These are phyloP conservation scores for Cosmia pyralina DNA, from an alignment of 2,888 invertebrate genomes.

Conservation along the genomic window DNA sequence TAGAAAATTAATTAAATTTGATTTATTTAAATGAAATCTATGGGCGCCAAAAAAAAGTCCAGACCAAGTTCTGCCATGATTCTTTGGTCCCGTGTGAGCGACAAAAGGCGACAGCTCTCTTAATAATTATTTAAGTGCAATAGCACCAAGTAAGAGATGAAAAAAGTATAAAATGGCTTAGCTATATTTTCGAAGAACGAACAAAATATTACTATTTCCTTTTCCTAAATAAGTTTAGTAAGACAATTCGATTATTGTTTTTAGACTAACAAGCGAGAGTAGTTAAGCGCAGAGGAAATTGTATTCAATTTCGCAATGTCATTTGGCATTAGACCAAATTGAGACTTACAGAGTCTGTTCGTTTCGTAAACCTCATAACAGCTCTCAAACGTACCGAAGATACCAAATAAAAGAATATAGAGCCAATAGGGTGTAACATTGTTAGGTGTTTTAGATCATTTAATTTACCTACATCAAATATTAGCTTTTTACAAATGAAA, in stretches of 20 bases:
- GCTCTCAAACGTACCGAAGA: slow-evolving; percentile 43
- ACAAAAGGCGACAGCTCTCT: no score
- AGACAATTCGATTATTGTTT: slow-evolving; percentile 44
- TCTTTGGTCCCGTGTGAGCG: no score
- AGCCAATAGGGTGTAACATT: not conserved
- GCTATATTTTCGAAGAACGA: no score
- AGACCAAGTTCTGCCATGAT: no score
- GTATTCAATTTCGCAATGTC: slow-evolving; percentile 70
- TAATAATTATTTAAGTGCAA: no score
- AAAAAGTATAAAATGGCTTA: no score
- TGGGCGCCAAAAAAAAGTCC: no score
- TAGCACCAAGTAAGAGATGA: no score
- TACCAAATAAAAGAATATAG: slow-evolving; percentile 14
- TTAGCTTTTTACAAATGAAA: no score
- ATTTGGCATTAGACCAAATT: slow-evolving; percentile 75
- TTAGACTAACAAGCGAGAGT: slow-evolving; percentile 23
- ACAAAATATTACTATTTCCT: slow-evolving; percentile 16
- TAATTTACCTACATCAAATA: no score
- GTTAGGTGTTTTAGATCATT: not conserved
- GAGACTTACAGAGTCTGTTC: slow-evolving; percentile 61
- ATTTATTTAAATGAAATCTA: no score
- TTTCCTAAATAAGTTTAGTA: slow-evolving; percentile 18
- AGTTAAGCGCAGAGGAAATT: slow-evolving; percentile 55
- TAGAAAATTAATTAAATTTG: no score
- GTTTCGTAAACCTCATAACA: slow-evolving; percentile 59